Evolutionary conservation across 2,113 vertebrate genomes (phyloP).

Genomic region (Aramus guarauna): DNA sequence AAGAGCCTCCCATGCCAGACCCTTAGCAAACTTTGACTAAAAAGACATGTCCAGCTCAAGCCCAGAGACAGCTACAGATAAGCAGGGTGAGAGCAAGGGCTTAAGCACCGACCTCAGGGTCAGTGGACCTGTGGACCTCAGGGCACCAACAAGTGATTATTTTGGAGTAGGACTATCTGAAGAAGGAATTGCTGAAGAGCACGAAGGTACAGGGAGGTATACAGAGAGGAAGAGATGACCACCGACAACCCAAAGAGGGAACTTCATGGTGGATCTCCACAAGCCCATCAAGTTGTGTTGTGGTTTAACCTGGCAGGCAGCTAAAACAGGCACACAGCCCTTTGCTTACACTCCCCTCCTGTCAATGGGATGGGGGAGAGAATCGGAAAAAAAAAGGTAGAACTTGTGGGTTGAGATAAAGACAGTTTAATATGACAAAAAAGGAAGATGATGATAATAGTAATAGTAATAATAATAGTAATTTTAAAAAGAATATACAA

Average conservation of each 20-base stretch:
- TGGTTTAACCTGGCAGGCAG: too few species aligned
- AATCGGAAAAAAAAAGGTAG: too few species aligned
- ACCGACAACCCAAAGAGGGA: neutral
- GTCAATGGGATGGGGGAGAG: too few species aligned
- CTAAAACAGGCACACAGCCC: too few species aligned
- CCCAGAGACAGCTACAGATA: neutral
- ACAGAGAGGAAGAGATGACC: neutral
- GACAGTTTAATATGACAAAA: too few species aligned
- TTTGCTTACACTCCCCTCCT: too few species aligned
- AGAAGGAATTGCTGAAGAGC: neutral
- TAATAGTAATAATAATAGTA: too few species aligned
- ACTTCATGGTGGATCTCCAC: neutral
- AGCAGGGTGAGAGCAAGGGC: neutral
- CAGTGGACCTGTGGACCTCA: neutral
- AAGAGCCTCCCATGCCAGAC: neutral
- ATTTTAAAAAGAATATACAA: too few species aligned
- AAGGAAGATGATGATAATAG: too few species aligned
- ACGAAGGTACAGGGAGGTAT: neutral
- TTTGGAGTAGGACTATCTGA: neutral
- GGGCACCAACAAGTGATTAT: neutral
- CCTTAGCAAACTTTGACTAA: neutral
- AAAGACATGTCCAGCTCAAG: neutral
- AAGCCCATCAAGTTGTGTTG: neutral
- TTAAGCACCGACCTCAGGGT: neutral
- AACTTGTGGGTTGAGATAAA: too few species aligned